Percentiles rank a stretch among this genome's conserved stretches.
Conservation (phyloP, 2,113 vertebrate genomes). For the Ginglymostoma cirratum region DNA sequence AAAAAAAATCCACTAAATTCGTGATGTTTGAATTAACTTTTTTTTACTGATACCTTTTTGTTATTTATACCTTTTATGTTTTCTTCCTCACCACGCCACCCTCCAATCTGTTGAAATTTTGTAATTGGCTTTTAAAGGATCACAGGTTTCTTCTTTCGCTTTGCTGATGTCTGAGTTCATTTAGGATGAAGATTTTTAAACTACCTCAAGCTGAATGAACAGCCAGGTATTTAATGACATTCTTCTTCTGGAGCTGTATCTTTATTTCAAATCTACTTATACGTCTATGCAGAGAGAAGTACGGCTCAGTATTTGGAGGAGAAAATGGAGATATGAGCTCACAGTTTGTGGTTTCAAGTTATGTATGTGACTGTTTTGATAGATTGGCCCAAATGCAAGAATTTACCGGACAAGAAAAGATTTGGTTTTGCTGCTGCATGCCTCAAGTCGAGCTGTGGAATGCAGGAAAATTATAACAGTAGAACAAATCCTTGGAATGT, state of each 20-base stretch:
- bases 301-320: neutral
- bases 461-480: neutral
- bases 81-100: neutral
- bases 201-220: neutral
- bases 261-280: neutral
- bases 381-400: neutral
- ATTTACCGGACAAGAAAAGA: conserved; percentile 15
- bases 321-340: neutral
- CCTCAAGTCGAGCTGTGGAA: neutral
- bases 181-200: neutral
- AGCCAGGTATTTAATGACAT: neutral
- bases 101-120: neutral
- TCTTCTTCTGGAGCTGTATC: neutral
- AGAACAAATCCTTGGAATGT: neutral
- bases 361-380: neutral
- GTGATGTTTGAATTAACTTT: neutral
- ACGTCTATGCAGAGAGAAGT: neutral
- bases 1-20: neutral
- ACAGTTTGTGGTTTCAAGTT: neutral
- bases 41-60: too few species aligned
- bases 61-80: too few species aligned
- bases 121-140: neutral
- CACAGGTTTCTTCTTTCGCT: neutral
- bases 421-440: neutral
- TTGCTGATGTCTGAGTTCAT: neutral